These are phyloP conservation scores for Axea sp. DNA, from an alignment of 2,888 invertebrate genomes.

Conservation along the genomic window DNA sequence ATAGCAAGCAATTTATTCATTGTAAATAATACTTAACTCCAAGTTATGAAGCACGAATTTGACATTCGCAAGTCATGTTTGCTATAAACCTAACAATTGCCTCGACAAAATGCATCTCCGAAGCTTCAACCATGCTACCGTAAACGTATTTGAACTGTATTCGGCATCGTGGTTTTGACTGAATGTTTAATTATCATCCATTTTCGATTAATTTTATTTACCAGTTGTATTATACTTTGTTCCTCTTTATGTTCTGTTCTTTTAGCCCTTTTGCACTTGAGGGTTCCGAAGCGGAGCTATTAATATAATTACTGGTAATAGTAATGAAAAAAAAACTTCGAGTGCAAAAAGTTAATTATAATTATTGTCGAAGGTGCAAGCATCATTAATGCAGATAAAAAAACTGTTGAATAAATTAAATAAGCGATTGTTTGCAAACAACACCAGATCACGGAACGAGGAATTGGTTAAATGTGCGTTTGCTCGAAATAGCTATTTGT, in stretches of 20 bases:
- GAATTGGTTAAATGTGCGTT: slow-evolving; percentile 45
- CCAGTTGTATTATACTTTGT: neutral
- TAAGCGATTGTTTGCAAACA: slow-evolving; percentile 3
- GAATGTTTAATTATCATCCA: slow-evolving; percentile 2
- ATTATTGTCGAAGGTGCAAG: no score
- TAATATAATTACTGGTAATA: no score
- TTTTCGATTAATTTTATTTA: no score
- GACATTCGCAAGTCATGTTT: neutral
- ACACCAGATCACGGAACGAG: slow-evolving; percentile 23
- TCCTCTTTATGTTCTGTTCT: neutral
- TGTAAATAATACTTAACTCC: no score
- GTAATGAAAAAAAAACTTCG: no score
- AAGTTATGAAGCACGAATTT: no score
- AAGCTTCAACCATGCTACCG: slow-evolving; percentile 7
- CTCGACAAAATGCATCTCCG: slow-evolving; percentile 11
- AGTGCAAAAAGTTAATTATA: no score
- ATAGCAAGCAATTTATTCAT: no score
- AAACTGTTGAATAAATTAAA: slow-evolving; percentile 7
- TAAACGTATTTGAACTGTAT: slow-evolving; percentile 14
- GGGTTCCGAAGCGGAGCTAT: no score
- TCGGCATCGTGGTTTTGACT: slow-evolving; percentile 7
- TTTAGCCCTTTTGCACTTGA: no score
- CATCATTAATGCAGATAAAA: neutral
- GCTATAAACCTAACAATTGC: slow-evolving; percentile 9
- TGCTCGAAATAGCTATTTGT: slow-evolving; percentile 19